Evolutionary conservation across 2,113 vertebrate genomes (phyloP).

Genomic region (Chamaea fasciata): DNA sequence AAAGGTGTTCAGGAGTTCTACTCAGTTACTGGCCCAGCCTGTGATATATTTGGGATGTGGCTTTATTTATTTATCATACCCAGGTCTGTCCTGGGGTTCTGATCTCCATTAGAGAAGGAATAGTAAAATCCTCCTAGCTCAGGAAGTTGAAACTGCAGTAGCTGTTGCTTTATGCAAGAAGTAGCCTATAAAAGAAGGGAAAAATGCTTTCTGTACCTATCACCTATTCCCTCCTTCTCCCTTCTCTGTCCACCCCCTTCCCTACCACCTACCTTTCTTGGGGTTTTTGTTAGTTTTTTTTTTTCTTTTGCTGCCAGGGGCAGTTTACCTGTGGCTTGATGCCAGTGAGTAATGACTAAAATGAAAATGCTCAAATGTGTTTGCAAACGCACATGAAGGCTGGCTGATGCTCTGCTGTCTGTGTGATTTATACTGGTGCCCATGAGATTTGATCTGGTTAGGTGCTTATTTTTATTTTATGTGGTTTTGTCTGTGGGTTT

Average conservation of each 20-base stretch:
- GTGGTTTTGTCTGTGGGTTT: neutral
- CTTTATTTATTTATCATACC: neutral
- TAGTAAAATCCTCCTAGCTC: neutral
- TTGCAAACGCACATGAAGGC: neutral
- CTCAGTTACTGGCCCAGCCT: neutral
- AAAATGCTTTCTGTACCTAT: neutral
- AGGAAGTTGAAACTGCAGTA: neutral
- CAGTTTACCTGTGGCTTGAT: neutral
- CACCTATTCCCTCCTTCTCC: neutral
- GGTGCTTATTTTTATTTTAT: neutral
- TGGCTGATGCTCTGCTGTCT: neutral
- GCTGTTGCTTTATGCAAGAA: neutral
- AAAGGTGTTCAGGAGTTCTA: neutral
- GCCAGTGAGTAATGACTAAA: neutral
- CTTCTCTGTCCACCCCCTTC: no score
- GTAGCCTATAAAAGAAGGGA: neutral
- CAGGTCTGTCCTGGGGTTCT: neutral
- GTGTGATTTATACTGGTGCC: neutral
- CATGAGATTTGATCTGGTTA: neutral
- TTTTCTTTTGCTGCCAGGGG: no score
- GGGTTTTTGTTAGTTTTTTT: neutral
- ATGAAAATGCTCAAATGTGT: neutral
- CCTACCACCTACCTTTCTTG: accelerated
- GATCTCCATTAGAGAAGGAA: neutral
- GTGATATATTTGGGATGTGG: neutral